Evolutionary conservation across 2,888 invertebrate species (phyloP), one percentile per base, ranked within the genome.

Genomic region (Drosophila planitibia): DNA sequence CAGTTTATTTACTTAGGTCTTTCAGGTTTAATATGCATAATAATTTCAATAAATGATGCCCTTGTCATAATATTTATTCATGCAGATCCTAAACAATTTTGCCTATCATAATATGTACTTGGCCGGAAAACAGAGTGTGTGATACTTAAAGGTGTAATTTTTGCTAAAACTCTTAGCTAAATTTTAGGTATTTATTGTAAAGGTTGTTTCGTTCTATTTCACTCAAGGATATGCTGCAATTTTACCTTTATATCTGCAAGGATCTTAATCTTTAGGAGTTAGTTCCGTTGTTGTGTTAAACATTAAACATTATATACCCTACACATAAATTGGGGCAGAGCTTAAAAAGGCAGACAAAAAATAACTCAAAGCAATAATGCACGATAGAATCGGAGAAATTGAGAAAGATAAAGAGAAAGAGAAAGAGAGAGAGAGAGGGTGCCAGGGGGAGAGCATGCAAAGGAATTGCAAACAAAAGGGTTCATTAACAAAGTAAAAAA

Each of bases 401-500:
- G 4, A 51, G 22, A 25, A 33, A 28, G 19, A 32, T n/a, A n/a
- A n/a, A 25, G 14, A 62, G 53, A 9, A 12, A n/a, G 65, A 35
- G n/a, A 2, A 9, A 41, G 28, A 33, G 4, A 41, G n/a, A 28
- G 14, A 22, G 9, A 4, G 3, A 4, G 14, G 47, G 2, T 7
- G 22, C 4, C 22, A 7, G 14, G 25, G 12, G 33, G 12, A 25
- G 12, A 61, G 51, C 66, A 64, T 72, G 79, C 70, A 69, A 74
- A 47, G 87, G 72, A 74, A 83, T 76, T 79, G 76, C 79, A 73
- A 83, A 85, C 85, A 90, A 90, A 81, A 88, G 83, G 79, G 82
- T 90, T 85, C 85, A 85, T 88, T 85, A 88, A 89, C 88, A 90
- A 81, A 90, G 83, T 85, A 88, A 87, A 84, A 84, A 83, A 85